Evolutionary conservation across 2,797 vertebrate genomes (phyloP), one percentile per base, ranked within the genome.

Genomic region (Gymnoscopelus braueri): DNA sequence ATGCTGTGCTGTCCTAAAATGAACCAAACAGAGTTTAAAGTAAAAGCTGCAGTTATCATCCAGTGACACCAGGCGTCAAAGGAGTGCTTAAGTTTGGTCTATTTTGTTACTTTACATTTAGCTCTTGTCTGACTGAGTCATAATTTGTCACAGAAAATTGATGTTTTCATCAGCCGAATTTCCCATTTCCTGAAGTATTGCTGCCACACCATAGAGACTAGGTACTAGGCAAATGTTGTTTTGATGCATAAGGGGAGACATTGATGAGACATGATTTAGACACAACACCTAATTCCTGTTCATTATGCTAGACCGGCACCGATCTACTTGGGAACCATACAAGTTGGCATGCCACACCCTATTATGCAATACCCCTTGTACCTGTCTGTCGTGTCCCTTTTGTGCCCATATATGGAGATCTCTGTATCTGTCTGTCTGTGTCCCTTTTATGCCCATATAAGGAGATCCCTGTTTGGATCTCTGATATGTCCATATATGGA

Each of bases 241-340:
- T 39, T 66, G 67, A 69, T 29, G 48, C 63, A 71, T 39, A 54
- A 66, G 72, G 60, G 77, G 47, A 71, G 57, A 59, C n/a, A 75
- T 12, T 6, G n/a, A 69, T 75, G 67, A 67, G 29, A 74, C 60
- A 65, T 39, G 53, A 68, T 78, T 60, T 61, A 71, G 63, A 67
- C 63, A 66, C 29, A 29, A 44, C 64, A 39, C 64, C 63, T 51
- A 79, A 53, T 66, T 58, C 60, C 48, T 63, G 49, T n/a, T 69
- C 58, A 77, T 78, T 74, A 68, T 3, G 54, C 54, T 67, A 57
- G 52, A 44, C 39, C 39, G 35, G 5, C 29, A 29, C 29, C 2
- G 29, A 32, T 32, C 29, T 32, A 32, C 29, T 32, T 32, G 29
- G 29, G 29, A 32, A 32, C 29, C 1, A 32, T 32, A 5, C 29